Percentiles rank a stretch among this genome's conserved stretches.
phyloP scores from a whole-genome alignment of 2,888 invertebrate species.

The Eledone cirrhosa region DNA sequence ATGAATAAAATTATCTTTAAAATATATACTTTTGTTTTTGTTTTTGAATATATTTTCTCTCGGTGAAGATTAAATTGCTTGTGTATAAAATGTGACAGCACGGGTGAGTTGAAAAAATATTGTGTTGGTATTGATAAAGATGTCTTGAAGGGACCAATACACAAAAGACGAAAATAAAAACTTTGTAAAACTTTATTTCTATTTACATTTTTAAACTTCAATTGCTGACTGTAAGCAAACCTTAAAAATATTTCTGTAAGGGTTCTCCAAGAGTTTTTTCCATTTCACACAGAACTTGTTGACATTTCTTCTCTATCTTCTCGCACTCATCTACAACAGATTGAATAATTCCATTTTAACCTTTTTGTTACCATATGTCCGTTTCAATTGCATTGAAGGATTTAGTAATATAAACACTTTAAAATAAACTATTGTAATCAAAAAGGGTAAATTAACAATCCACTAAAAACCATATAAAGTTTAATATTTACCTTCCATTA shows the following conservation, averaged over 20 bases:
- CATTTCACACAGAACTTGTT: conserved; percentile 82
- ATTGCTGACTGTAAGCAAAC: neutral
- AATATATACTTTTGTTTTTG: too few species aligned
- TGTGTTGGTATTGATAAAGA: too few species aligned
- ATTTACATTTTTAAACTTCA: neutral
- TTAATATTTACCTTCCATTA: conserved; percentile 77
- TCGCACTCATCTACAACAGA: conserved; percentile 68
- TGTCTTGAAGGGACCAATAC: too few species aligned
- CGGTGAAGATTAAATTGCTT: too few species aligned
- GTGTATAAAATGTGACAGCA: too few species aligned
- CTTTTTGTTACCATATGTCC: too few species aligned
- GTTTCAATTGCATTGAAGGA: neutral
- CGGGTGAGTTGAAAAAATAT: too few species aligned
- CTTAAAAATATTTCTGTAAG: conserved; percentile 73
- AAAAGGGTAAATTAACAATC: too few species aligned
- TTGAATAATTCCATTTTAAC: conserved; percentile 10
- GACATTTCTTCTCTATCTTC: conserved; percentile 81
- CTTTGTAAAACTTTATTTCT: neutral
- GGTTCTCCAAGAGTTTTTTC: conserved; percentile 90
- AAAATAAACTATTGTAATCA: neutral
- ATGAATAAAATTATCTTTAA: too few species aligned
- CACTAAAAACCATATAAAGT: neutral
- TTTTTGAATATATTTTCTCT: too few species aligned
- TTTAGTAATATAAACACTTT: neutral
- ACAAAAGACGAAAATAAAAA: neutral